phyloP scores from a whole-genome alignment of 2,113 vertebrate genomes.

The Sminthopsis crassicaudata region DNA sequence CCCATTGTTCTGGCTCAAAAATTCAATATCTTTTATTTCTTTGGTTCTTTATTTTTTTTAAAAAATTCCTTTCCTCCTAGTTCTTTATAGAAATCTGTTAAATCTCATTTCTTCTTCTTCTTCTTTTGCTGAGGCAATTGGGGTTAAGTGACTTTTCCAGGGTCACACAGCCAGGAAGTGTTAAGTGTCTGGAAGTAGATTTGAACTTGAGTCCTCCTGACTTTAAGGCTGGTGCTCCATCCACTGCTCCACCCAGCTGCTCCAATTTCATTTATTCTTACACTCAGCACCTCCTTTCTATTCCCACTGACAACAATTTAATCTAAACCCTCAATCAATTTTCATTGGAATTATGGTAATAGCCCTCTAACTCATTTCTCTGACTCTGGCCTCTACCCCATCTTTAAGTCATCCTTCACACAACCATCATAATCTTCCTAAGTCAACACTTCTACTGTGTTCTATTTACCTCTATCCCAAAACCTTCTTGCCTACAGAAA shows the following conservation, averaged over 20 bases:
- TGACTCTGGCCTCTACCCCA: not conserved
- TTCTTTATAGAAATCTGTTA: not conserved
- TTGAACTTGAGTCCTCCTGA: no score
- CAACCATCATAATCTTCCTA: not conserved
- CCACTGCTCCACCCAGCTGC: no score
- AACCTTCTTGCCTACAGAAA: not conserved
- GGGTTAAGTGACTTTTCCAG: no score
- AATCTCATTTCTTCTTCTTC: not conserved
- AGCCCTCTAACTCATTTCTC: not conserved
- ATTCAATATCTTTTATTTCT: not conserved
- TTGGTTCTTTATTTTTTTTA: not conserved
- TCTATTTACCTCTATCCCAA: not conserved
- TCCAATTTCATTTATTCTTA: not conserved
- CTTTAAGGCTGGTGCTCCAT: no score
- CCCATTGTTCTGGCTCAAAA: not conserved
- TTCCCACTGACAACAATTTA: not conserved
- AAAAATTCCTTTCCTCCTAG: not conserved
- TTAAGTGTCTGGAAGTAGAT: no score
- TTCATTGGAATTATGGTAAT: not conserved
- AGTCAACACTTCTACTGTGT: not conserved
- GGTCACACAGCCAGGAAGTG: no score
- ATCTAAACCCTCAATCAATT: not conserved
- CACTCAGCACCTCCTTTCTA: no score
- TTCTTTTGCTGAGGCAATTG: no score
- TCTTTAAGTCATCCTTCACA: not conserved